These are phyloP conservation scores for Pseudomyrmex sp. DNA, from an alignment of 1,140 invertebrate genomes.

Conservation along the genomic window DNA sequence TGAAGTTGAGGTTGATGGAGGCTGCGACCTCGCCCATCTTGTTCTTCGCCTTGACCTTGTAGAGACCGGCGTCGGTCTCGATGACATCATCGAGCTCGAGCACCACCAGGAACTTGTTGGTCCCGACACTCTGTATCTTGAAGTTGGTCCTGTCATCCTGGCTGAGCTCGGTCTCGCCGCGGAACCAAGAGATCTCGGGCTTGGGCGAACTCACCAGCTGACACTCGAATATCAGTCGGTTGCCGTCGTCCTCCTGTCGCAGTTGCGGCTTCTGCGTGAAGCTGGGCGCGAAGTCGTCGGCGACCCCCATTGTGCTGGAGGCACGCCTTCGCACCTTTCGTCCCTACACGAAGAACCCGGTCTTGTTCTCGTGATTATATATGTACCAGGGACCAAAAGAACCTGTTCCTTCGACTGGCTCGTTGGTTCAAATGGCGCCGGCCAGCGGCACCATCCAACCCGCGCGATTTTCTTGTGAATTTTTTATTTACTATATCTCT, in stretches of 20 bases:
- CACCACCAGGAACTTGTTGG: constrained; percentile 95
- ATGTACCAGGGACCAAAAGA: constrained; percentile 1
- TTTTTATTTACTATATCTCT: neutral
- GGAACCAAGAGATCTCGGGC: constrained; percentile 96
- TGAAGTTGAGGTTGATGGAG: constrained; percentile 99
- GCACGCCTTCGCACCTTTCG: constrained; percentile 73
- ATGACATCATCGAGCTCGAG: constrained; percentile 98
- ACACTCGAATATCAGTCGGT: constrained; percentile 97
- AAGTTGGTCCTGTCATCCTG: constrained; percentile 94
- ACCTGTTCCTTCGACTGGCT: constrained; percentile 37
- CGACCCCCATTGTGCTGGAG: constrained; percentile 89
- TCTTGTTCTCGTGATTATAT: constrained; percentile 8
- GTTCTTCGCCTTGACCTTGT: constrained; percentile 99
- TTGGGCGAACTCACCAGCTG: constrained; percentile 94
- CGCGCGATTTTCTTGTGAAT: neutral
- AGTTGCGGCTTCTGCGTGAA: constrained; percentile 98
- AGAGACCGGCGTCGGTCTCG: constrained; percentile 97
- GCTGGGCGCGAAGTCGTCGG: constrained; percentile 98
- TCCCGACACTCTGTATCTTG: constrained; percentile 93
- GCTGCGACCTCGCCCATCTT: constrained; percentile 98
- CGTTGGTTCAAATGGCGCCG: constrained; percentile 69
- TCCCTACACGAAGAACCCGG: constrained; percentile 56
- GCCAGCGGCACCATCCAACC: constrained; percentile 74
- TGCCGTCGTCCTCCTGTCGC: constrained; percentile 97
- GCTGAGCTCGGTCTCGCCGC: constrained; percentile 92